Percentiles rank a stretch among this genome's conserved stretches.
Evolutionary conservation across 2,113 vertebrate genomes (phyloP).

Genomic region (Zosterops hypoxanthus): DNA sequence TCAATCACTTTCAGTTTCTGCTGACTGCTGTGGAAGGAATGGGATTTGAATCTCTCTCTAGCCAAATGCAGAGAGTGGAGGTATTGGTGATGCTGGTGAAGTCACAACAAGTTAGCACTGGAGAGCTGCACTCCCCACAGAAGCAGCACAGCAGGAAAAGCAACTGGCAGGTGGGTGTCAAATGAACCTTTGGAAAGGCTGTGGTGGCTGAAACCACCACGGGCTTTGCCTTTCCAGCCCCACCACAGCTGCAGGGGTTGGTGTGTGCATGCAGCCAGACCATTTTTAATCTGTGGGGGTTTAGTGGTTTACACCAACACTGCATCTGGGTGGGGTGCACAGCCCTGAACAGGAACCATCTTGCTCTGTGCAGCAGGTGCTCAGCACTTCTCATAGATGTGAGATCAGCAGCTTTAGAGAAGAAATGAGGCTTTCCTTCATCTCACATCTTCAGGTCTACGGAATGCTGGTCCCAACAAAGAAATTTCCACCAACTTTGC

Average conservation of each 20-base stretch:
- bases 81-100: background rate
- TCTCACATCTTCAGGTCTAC: accelerated
- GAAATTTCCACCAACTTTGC: background rate
- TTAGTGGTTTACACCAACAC: background rate
- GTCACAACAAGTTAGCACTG: background rate
- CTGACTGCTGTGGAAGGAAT: background rate
- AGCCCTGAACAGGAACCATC: background rate
- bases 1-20: background rate
- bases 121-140: background rate
- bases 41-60: background rate
- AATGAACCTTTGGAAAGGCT: background rate
- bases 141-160: background rate
- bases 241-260: background rate
- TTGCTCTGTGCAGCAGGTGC: background rate
- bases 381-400: background rate
- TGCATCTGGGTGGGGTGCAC: background rate
- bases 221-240: background rate
- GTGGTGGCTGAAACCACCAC: background rate
- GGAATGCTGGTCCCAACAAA: background rate
- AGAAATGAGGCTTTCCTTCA: background rate
- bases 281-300: background rate
- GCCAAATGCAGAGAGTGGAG: background rate
- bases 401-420: background rate
- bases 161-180: background rate
- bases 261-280: background rate